phyloP scores from a whole-genome alignment of 2,888 invertebrate species.

The Polydesmus complanatus region DNA sequence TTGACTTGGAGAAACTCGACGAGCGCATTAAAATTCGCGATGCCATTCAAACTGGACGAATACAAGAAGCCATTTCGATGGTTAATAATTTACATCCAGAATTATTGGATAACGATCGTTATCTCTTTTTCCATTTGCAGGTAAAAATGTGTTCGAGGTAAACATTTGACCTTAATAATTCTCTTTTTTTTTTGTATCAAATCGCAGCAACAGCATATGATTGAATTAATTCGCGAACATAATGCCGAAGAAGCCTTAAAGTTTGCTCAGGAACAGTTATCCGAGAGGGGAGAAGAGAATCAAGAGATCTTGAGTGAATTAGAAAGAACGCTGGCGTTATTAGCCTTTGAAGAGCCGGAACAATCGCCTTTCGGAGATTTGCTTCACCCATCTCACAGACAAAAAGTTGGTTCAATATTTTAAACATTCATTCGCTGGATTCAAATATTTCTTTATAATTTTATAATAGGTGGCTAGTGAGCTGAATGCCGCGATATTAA shows the following conservation, averaged over 20 bases:
- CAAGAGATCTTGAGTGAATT: conserved; percentile 53
- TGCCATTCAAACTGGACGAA: conserved; percentile 80
- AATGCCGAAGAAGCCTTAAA: conserved; percentile 74
- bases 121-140: conserved; percentile 88
- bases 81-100: conserved; percentile 92
- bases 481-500: conserved; percentile 90
- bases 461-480: conserved; percentile 73
- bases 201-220: conserved; percentile 70
- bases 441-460: background rate
- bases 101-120: conserved; percentile 83
- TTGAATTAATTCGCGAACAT: conserved; percentile 71
- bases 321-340: conserved; percentile 80
- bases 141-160: conserved; percentile 33
- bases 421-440: background rate
- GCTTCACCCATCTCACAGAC: conserved; percentile 80
- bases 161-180: background rate
- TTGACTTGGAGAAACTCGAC: conserved; percentile 72
- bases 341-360: conserved; percentile 93
- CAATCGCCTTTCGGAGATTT: conserved; percentile 90
- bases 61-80: conserved; percentile 82
- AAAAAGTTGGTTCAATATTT: conserved; percentile 48
- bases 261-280: conserved; percentile 77
- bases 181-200: conserved; percentile 18
- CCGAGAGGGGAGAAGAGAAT: conserved; percentile 75
- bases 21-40: conserved; percentile 84